A percentile compares a stretch with the other conserved stretches of the same genome.
phyloP scores from a whole-genome alignment of 2,888 invertebrate genomes.

The Nowickia ferox region DNA sequence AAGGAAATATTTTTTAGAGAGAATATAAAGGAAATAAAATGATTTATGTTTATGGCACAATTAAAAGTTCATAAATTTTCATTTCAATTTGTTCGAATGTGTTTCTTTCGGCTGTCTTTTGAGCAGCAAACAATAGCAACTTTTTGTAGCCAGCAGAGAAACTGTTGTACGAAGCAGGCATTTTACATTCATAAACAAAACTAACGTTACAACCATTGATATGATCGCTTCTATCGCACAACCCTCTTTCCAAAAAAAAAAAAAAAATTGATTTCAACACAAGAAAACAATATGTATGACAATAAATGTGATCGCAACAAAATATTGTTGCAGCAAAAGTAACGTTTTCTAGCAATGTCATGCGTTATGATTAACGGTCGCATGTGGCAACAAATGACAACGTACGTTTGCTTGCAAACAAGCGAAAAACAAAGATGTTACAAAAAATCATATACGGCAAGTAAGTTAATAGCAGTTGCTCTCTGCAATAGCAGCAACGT shows the following conservation, averaged over 20 bases:
- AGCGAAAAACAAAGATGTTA: slow-evolving; percentile 53
- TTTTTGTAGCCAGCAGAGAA: not conserved
- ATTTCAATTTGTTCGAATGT: not conserved
- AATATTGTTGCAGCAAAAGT: slow-evolving; percentile 43
- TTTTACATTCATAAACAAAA: no score
- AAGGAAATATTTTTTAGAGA: slow-evolving; percentile 17
- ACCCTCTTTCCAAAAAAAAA: slow-evolving; percentile 2
- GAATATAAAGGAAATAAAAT: not conserved
- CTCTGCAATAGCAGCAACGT: slow-evolving; percentile 21
- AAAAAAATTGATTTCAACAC: slow-evolving; percentile 5
- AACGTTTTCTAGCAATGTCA: slow-evolving; percentile 49
- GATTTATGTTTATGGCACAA: slow-evolving; percentile 33
- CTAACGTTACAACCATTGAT: no score
- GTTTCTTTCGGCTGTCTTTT: not conserved
- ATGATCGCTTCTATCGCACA: not conserved
- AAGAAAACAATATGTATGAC: slow-evolving; percentile 8
- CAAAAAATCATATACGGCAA: slow-evolving; percentile 43
- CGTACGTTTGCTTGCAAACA: slow-evolving; percentile 38
- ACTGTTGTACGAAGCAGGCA: not conserved
- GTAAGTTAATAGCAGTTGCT: not conserved
- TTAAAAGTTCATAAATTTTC: slow-evolving; percentile 40
- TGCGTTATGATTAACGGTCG: slow-evolving; percentile 62
- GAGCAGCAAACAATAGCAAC: slow-evolving; percentile 19
- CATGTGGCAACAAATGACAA: slow-evolving; percentile 58
- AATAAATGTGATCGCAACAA: slow-evolving; percentile 46